These are phyloP conservation scores for Pheosia tremula DNA, from an alignment of 2,888 invertebrate genomes.

Conservation along the genomic window DNA sequence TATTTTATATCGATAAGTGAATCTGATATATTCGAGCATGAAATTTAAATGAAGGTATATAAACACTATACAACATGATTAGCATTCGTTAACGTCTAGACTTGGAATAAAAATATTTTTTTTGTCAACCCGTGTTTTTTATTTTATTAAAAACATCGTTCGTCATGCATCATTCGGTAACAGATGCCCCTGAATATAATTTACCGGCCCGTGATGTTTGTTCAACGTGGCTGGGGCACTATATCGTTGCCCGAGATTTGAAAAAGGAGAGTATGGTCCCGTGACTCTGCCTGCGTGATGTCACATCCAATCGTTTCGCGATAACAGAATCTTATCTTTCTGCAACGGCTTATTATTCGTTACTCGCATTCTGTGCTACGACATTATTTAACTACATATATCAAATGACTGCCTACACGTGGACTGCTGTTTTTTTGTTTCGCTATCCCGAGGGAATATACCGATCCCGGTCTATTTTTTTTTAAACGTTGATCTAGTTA, in stretches of 20 bases:
- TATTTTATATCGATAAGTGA: neutral
- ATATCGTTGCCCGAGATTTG: no score
- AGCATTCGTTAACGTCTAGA: conserved; percentile 3
- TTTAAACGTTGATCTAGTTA: no score
- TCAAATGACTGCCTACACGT: no score
- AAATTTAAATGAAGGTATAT: neutral
- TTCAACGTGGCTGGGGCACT: no score
- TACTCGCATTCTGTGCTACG: no score
- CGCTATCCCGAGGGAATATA: no score
- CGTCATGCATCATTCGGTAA: neutral
- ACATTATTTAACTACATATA: no score
- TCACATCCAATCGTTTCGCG: no score
- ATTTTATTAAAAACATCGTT: neutral
- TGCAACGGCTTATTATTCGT: no score
- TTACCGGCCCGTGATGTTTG: neutral
- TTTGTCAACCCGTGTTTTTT: conserved; percentile 1
- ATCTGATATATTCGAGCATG: neutral
- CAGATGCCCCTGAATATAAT: conserved; percentile 3
- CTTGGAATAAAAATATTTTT: neutral
- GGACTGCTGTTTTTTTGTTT: no score
- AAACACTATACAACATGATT: neutral
- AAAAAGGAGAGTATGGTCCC: neutral
- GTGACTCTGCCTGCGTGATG: neutral
- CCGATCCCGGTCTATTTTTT: no score
- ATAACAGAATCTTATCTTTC: no score